A percentile compares a stretch with the other conserved stretches of the same genome.
Conservation (phyloP, 1,140 invertebrate genomes). For the Mesaphorura yosii region DNA sequence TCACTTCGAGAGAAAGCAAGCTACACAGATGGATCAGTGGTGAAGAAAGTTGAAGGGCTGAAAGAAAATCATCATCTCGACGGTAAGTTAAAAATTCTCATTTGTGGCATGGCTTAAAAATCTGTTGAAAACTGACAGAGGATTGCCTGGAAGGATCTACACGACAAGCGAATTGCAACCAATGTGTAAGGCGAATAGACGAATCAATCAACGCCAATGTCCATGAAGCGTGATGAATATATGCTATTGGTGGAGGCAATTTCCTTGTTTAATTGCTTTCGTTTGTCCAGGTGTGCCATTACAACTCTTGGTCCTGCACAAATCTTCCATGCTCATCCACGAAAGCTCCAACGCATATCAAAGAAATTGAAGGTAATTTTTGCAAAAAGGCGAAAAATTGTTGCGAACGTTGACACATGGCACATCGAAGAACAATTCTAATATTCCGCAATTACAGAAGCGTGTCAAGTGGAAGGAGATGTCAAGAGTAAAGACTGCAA, state of each 20-base stretch:
- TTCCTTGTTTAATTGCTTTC: constrained; percentile 14
- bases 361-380: constrained; percentile 12
- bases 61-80: constrained; percentile 22
- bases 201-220: no score
- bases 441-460: constrained; percentile 17
- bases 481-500: constrained; percentile 28
- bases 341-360: neutral
- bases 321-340: constrained; percentile 21
- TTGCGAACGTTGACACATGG: neutral
- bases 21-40: constrained; percentile 7
- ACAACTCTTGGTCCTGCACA: constrained; percentile 23
- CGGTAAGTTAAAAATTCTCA: constrained; percentile 8
- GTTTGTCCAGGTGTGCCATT: neutral
- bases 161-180: constrained; percentile 19
- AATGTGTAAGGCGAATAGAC: no score
- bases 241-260: no score
- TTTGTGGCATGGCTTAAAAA: constrained; percentile 1
- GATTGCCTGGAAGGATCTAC: constrained; percentile 25
- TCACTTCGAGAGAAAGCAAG: constrained; percentile 26
- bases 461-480: constrained; percentile 24
- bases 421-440: no score
- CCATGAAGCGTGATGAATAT: no score
- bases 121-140: constrained; percentile 13
- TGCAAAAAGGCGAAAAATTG: neutral
- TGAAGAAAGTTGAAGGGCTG: constrained; percentile 13